phyloP scores from a whole-genome alignment of 2,113 vertebrate genomes.

The Physeter macrocephalus region DNA sequence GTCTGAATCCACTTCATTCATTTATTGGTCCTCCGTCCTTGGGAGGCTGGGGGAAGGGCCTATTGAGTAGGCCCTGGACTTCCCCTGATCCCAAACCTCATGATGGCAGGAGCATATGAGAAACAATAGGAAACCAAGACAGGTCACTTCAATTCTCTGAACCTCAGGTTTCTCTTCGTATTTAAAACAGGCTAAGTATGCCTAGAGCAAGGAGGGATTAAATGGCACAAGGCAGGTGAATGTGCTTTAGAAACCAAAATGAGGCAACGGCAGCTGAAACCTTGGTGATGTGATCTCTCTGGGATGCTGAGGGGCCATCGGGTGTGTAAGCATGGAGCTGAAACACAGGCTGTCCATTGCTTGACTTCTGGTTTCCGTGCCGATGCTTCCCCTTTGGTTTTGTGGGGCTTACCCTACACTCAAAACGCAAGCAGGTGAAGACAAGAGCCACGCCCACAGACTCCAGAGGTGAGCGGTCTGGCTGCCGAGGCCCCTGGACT shows the following conservation, averaged over 20 bases:
- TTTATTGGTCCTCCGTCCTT: neutral
- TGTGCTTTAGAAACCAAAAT: neutral
- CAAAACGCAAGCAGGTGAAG: neutral
- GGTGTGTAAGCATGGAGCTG: too few relatives aligned
- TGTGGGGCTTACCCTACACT: neutral
- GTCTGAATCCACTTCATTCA: neutral
- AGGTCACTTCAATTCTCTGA: neutral
- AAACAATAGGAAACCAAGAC: neutral
- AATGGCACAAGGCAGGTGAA: neutral
- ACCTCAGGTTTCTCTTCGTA: neutral
- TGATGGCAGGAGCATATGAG: neutral
- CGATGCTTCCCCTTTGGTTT: neutral
- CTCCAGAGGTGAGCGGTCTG: rapidly evolving
- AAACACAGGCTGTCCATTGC: rapidly evolving
- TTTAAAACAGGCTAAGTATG: neutral
- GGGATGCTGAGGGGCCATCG: too few relatives aligned
- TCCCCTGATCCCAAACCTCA: neutral
- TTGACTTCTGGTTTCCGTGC: neutral
- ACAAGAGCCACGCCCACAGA: neutral
- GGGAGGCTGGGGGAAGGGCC: rapidly evolving
- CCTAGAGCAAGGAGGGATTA: too few relatives aligned
- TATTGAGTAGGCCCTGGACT: neutral
- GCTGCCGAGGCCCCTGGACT: neutral
- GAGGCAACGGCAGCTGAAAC: rapidly evolving
- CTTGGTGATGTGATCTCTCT: neutral